Conservation (phyloP, 2,113 vertebrate genomes). For the Opisthocomus hoazin region DNA sequence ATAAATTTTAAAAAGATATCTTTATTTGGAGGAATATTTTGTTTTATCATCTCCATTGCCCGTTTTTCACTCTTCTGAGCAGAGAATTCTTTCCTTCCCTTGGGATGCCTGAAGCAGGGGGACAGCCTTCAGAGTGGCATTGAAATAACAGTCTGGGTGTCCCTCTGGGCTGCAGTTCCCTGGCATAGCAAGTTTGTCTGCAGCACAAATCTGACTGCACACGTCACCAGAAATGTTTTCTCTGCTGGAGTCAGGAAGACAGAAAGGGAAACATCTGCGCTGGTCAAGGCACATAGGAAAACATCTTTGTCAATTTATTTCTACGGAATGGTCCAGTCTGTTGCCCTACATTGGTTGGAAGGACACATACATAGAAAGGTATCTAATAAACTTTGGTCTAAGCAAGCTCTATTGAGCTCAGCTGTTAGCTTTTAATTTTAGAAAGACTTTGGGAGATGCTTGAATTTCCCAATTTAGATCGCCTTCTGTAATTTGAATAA, state of each 20-base stretch:
- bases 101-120: not conserved
- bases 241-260: not conserved
- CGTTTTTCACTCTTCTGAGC: not conserved
- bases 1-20: not conserved
- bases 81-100: not conserved
- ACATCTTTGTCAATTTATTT: not conserved
- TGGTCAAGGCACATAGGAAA: not conserved
- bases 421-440: not conserved
- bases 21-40: not conserved
- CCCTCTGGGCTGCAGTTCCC: not conserved
- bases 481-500: not conserved
- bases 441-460: not conserved
- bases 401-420: not conserved
- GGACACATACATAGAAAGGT: not conserved
- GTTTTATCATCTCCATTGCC: not conserved
- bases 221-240: not conserved
- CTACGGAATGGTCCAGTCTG: not conserved
- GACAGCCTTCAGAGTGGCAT: not conserved
- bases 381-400: not conserved
- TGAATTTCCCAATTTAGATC: not conserved
- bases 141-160: not conserved
- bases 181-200: not conserved
- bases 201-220: not conserved
- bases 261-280: not conserved
- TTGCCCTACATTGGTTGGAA: not conserved